Conservation (phyloP, 1,140 invertebrate species). For the Pseudoatta argentina region DNA sequence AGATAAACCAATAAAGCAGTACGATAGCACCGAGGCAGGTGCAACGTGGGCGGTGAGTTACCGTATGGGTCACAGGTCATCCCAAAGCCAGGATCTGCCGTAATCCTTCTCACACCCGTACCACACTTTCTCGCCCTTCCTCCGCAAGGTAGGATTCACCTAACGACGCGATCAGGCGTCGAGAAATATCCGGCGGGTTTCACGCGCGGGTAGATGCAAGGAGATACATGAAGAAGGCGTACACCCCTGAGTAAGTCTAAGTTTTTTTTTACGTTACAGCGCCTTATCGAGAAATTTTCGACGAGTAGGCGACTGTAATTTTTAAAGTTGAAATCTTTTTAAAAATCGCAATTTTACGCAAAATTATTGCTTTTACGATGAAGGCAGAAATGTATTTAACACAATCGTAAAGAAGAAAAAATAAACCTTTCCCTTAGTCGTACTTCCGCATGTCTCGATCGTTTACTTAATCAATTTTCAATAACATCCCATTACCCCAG, state of each 20-base stretch:
- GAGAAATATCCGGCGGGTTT: conserved; percentile 62
- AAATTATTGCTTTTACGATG: background rate
- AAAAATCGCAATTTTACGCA: background rate
- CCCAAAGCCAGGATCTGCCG: conserved; percentile 75
- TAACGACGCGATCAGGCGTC: conserved; percentile 71
- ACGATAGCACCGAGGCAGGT: conserved; percentile 81
- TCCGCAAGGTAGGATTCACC: conserved; percentile 56
- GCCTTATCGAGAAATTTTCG: conserved; percentile 32
- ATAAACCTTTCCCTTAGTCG: background rate
- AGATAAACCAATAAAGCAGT: conserved; percentile 84
- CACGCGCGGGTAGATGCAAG: conserved; percentile 48
- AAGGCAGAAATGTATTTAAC: background rate
- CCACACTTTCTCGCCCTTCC: conserved; percentile 59
- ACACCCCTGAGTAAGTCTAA: conserved; percentile 5
- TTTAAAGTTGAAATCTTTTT: background rate
- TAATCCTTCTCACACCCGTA: conserved; percentile 78
- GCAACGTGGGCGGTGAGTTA: conserved; percentile 85
- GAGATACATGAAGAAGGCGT: conserved; percentile 61
- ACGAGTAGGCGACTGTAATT: background rate
- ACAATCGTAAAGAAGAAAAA: background rate
- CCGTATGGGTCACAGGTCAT: conserved; percentile 82
- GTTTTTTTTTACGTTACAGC: background rate
- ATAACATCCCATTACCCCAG: conserved; percentile 20
- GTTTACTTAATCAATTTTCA: conserved; percentile 18
- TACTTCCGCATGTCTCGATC: background rate